Conservation (phyloP, 2,888 invertebrate species). For the Lydus trimaculatus region DNA sequence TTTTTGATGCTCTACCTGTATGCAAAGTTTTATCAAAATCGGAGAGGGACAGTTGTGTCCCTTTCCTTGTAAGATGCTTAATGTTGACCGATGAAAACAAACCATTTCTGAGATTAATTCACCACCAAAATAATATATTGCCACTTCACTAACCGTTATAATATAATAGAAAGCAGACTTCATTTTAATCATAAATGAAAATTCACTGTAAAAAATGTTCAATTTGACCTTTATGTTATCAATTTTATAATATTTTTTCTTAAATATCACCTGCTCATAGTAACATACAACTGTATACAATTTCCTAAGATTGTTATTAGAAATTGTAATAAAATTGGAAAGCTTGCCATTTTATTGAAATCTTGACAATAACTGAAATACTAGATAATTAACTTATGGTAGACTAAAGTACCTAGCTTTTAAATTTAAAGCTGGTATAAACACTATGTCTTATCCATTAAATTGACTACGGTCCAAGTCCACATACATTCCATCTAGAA, state of each 20-base stretch:
- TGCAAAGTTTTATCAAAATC: too few species aligned
- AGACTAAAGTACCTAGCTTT: too few species aligned
- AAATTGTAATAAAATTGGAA: neutral
- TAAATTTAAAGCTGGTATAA: too few species aligned
- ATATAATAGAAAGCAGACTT: neutral
- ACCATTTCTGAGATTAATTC: neutral
- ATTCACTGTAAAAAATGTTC: neutral
- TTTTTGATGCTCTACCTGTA: too few species aligned
- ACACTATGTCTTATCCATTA: too few species aligned
- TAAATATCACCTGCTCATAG: neutral
- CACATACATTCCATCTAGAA: too few species aligned
- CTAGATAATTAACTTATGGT: neutral
- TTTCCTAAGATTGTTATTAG: neutral
- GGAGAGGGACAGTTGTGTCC: too few species aligned
- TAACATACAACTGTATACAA: neutral
- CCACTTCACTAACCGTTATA: neutral
- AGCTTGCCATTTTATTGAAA: neutral
- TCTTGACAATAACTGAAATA: neutral
- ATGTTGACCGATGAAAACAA: neutral
- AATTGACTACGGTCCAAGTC: too few species aligned
- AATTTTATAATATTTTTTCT: neutral
- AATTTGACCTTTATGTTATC: neutral
- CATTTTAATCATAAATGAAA: neutral
- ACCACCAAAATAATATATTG: neutral
- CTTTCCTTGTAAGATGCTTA: too few species aligned